Evolutionary conservation across 2,113 vertebrate species (phyloP).

Genomic region (Ciconia boyciana): DNA sequence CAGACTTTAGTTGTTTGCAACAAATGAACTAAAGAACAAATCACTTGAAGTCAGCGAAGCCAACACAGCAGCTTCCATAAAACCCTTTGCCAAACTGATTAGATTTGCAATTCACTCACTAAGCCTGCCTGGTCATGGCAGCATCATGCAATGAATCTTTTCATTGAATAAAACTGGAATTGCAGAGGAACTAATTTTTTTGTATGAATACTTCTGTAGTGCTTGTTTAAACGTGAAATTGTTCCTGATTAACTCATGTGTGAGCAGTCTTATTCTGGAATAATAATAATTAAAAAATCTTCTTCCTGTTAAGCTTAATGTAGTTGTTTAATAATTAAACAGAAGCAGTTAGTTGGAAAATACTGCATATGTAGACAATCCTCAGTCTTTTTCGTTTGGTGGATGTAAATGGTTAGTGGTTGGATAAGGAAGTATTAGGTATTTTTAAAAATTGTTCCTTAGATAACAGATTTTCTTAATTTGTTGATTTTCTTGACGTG

Average conservation of each 20-base stretch:
- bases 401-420: neutral
- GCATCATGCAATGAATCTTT: slow-evolving; percentile 52
- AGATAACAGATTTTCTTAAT: neutral
- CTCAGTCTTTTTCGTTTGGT: neutral
- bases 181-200: neutral
- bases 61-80: slow-evolving; percentile 64
- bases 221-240: slow-evolving; percentile 15
- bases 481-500: neutral
- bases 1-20: slow-evolving; percentile 51
- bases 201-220: neutral
- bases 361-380: neutral
- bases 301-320: neutral
- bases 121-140: slow-evolving; percentile 68
- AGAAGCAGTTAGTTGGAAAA: slow-evolving; percentile 21
- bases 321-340: slow-evolving; percentile 42
- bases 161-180: slow-evolving; percentile 52
- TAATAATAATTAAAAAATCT: neutral
- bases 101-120: slow-evolving; percentile 75
- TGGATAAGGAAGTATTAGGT: neutral
- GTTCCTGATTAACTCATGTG: neutral
- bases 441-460: neutral
- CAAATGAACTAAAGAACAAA: slow-evolving; percentile 64
- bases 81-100: slow-evolving; percentile 79
- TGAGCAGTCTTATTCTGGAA: neutral
- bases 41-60: slow-evolving; percentile 57